A percentile compares a stretch with the other conserved stretches of the same genome.
Evolutionary conservation across 2,797 vertebrate species (phyloP).

Genomic region (Gymnopithys bicolor): DNA sequence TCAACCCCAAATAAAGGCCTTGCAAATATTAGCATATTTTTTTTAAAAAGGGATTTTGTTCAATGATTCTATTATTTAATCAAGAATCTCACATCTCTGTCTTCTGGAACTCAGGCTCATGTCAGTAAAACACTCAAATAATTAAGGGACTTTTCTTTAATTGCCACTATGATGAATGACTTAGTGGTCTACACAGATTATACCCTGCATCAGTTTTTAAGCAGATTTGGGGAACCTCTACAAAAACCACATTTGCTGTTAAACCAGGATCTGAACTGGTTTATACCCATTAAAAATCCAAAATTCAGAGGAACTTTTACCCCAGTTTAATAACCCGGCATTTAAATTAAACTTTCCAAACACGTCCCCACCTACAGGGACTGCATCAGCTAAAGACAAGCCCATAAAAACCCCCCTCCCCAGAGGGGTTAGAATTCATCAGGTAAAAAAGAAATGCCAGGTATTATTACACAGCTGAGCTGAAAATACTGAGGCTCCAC

Average conservation of each 20-base stretch:
- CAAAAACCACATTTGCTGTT: not conserved
- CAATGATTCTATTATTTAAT: not conserved
- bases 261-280: not conserved
- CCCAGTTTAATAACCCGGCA: not conserved
- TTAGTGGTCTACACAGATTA: not conserved
- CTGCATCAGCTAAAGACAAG: not conserved
- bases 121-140: not conserved
- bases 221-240: not conserved
- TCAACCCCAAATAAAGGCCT: not conserved
- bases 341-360: not conserved
- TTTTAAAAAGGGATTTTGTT: not conserved
- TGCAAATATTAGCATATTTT: fast-evolving
- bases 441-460: not conserved
- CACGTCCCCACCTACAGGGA: not conserved
- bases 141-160: not conserved
- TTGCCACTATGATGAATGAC: not conserved
- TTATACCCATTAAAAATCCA: not conserved
- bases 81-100: not conserved
- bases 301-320: not conserved
- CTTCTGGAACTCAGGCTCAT: not conserved
- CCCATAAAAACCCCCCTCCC: not conserved
- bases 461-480: not conserved
- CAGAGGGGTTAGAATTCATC: not conserved
- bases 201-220: not conserved
- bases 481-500: not conserved